Conservation (phyloP, 1,140 invertebrate genomes). For the Globodera ellingtonae region DNA sequence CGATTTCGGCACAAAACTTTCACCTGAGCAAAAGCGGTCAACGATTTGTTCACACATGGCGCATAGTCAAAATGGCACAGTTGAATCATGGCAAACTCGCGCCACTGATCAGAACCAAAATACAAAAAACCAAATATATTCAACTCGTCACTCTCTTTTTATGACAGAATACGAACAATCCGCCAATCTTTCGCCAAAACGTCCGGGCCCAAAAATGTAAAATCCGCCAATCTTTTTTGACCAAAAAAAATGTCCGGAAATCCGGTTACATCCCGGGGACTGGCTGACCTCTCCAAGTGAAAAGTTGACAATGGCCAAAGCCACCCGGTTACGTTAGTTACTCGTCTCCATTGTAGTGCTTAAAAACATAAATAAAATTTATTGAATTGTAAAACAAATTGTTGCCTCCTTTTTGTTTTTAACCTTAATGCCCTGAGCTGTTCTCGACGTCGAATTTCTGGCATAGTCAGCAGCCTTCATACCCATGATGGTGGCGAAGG, state of each 20-base stretch:
- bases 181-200: no score
- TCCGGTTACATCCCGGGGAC: neutral
- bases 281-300: constrained; percentile 20
- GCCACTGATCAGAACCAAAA: neutral
- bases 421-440: constrained; percentile 23
- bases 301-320: constrained; percentile 24
- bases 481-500: constrained; percentile 46
- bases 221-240: no score
- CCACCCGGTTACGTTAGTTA: neutral
- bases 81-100: constrained; percentile 36
- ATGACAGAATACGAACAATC: no score
- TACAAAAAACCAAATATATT: no score
- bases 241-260: no score
- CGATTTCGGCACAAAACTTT: constrained; percentile 14
- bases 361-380: neutral
- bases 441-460: constrained; percentile 37
- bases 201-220: no score
- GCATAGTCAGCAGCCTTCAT: constrained; percentile 42
- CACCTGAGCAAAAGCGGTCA: constrained; percentile 22
- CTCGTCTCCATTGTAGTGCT: constrained; percentile 6
- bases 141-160: no score
- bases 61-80: constrained; percentile 35
- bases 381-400: neutral
- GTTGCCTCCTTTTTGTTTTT: neutral
- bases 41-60: constrained; percentile 22